These are phyloP conservation scores for Lacerta agilis DNA, from an alignment of 2,797 vertebrate species.

Conservation along the genomic window DNA sequence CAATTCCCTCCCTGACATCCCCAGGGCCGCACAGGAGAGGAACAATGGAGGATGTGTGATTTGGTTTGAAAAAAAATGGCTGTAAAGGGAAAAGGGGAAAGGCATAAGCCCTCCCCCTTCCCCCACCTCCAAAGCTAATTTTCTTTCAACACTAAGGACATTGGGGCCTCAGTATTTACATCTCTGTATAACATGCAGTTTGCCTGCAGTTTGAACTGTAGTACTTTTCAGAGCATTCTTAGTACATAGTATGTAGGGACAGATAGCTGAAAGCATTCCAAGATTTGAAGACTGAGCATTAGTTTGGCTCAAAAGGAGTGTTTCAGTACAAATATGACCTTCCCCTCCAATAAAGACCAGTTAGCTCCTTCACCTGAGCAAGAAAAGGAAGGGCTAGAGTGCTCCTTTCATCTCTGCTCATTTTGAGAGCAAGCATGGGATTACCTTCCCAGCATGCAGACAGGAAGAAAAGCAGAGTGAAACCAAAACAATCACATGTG, in stretches of 20 bases:
- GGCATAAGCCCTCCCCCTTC: not conserved
- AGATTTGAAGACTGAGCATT: not conserved
- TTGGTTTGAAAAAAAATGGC: not conserved
- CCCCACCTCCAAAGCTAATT: not conserved
- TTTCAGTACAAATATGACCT: not conserved
- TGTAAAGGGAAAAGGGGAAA: not conserved
- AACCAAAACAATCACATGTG: not conserved
- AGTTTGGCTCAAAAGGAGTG: not conserved
- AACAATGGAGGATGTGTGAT: not conserved
- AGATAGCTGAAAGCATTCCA: not conserved
- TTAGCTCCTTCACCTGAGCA: not conserved
- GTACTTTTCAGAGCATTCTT: not conserved
- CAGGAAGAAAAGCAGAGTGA: not conserved
- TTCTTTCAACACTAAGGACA: not conserved
- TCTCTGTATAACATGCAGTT: too few species aligned
- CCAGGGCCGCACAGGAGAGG: not conserved
- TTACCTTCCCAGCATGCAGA: not conserved
- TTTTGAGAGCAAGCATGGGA: not conserved
- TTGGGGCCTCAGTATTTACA: not conserved
- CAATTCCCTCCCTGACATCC: not conserved
- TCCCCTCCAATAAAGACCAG: not conserved
- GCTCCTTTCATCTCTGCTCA: not conserved
- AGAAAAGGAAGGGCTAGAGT: not conserved
- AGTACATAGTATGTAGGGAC: not conserved
- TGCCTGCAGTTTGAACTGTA: not conserved